Evolutionary conservation across 2,888 invertebrate genomes (phyloP), one percentile per base, ranked within the genome.

Genomic region (Drosophila subsilvestris): DNA sequence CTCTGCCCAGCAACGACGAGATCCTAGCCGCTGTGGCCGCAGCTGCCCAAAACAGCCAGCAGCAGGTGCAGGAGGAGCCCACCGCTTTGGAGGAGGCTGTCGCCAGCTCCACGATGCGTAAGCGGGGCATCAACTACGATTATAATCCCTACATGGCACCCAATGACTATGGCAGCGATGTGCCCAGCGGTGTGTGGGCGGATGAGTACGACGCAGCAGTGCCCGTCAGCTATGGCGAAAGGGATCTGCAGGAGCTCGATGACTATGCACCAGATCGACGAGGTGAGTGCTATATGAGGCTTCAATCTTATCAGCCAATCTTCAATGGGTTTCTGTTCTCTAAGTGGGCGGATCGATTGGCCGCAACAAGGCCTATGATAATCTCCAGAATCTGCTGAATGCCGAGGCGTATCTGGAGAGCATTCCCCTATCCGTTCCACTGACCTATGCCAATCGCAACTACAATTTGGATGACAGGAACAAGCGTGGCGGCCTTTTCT

Each of bases 321-420:
- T n/a, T 37, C 37, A n/a, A n/a, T 2, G 14, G n/a, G 37, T 2
- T 37, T n/a, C 7, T n/a, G 37, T 37, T 37, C 37, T 37, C 7
- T 7, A 12, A 83, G 82, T 70, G 7, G 70, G 57, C 43, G 53
- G 61, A 14, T 56, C 63, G 12, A 69, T 53, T 61, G 78, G 70
- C 14, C 89, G 87, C 51, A 90, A 83, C 76, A 92, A 92, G 71
- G 91, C 92, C 22, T 92, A 92, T 62, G 92, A 92, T 43, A 92
- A 92, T 74, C 84, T 92, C 17, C 92, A 92, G 70, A 91, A 88
- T 63, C 88, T 92, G 22, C 83, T 92, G 7, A 92, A 92, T 75
- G 88, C 91, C 37, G 92, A 91, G 66, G 85, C 90, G 43, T 92
- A 92, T 58, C 74, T 90, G 63, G 91, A 91, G 69, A 88, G 91